A percentile compares a stretch with the other conserved stretches of the same genome.
Conservation (phyloP, 2,888 invertebrate species). For the Dendrolimus pini region DNA sequence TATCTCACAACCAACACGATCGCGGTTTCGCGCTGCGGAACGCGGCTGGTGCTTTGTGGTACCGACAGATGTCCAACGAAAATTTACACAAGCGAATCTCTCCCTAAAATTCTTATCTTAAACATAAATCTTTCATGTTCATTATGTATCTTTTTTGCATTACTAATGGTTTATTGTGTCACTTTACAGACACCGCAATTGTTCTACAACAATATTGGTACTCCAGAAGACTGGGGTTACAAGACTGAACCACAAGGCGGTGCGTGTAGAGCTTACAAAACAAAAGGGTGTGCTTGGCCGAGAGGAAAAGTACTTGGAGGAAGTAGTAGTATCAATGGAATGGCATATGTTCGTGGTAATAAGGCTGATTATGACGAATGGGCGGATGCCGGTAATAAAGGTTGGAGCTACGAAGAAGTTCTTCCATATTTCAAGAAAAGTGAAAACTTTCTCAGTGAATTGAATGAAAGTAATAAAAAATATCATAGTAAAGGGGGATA, state of each 20-base stretch:
- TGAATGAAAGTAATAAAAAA: conserved; percentile 23
- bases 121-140: too few species aligned
- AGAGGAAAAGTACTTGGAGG: conserved; percentile 81
- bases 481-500: conserved; percentile 55
- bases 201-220: conserved; percentile 32
- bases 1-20: too few species aligned
- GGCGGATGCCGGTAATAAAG: conserved; percentile 67
- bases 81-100: too few species aligned
- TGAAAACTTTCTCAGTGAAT: conserved; percentile 43
- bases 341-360: conserved; percentile 76
- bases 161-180: too few species aligned
- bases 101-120: too few species aligned
- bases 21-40: too few species aligned
- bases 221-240: conserved; percentile 72
- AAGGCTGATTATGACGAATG: conserved; percentile 72
- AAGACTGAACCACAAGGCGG: conserved; percentile 57
- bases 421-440: conserved; percentile 69
- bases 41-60: too few species aligned
- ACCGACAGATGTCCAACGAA: too few species aligned
- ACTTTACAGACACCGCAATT: conserved; percentile 28
- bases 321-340: conserved; percentile 74
- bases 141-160: conserved; percentile 1
- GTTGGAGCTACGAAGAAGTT: conserved; percentile 76
- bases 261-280: conserved; percentile 46
- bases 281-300: conserved; percentile 66